Base-by-base conservation (phyloP, 2,113 vertebrate genomes). In the Planiliza haematocheilus region DNA sequence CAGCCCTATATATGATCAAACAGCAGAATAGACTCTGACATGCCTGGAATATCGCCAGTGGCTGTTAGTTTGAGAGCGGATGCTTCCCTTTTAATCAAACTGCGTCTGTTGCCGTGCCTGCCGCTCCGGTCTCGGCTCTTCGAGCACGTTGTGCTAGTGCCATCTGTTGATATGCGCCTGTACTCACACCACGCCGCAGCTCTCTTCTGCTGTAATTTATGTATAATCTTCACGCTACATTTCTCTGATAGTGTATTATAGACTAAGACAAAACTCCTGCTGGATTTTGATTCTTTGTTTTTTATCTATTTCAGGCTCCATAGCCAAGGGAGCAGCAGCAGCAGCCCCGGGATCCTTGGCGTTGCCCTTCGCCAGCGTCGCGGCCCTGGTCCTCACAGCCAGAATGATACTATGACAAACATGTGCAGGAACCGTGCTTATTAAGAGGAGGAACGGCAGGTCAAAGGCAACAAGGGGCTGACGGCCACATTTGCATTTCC, bases 361-460 rank as follows among this genome's bases (percentile, higher is more conserved):
- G 0, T 86, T 94, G 55, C 93, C 95, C 1, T 86, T 93, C 80
- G 91, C 96, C 87, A 93, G 93, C 70, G 94, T 96, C 0, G 93
- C 95, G 74, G 92, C 94, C 79, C 87, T 97, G 58, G 95, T 95
- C 68, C 92, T 97, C 95, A 97, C 95, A 93, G 94, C 95, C 14
- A 92, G 94, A 81, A 95, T 94, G 14, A 45, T 83, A 18, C 88
- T 94, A 93, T 94, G 93, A 93, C 91, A 83, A 84, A 88, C 72
- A 66, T 83, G 53, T 75, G 63, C 71, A 67, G 58, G 64, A 50
- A 76, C 57, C 71, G 9, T 62, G 61, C 64, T 72, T 63, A 46
- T 60, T 63, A 79, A 56, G 69, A 81, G 75, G 75, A 69, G 49
- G 74, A 78, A 53, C 76, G 66, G 83, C 77, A 65, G 81, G 87